Evolutionary conservation across 2,888 invertebrate genomes (phyloP), one percentile per base, ranked within the genome.

Genomic region (Argyra leucocephala): DNA sequence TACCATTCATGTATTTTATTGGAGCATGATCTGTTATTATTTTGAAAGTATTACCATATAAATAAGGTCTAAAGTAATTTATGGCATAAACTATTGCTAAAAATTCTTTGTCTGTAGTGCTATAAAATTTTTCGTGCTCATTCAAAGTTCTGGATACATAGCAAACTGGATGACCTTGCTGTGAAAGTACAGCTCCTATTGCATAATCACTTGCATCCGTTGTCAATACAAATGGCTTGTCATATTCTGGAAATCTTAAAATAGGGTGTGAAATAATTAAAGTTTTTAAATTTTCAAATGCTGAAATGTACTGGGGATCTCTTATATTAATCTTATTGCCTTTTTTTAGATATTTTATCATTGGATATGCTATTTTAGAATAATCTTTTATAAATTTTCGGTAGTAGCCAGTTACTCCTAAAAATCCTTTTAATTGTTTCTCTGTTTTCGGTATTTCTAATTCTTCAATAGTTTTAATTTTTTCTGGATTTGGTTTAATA

Each of bases 401-500:
- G 21, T 65, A 66, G 21, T 62, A 66, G 1, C 64, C 66, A 0
- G 66, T 64, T 22, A 66, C 62, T 12, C 66, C 66, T 1, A 66
- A 23, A 59, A 66, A 66, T 22, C 57, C 22, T 18, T 31, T 61
- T 21, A 64, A 31, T 48, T 63, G 57, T 12, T 22, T 48, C 7
- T 36, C 18, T 3, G 37, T 48, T 57, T 61, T 60, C 3, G 67
- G 65, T 12, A 66, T 18, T 15, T 37, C 63, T 60, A 64, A 57
- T 26, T 63, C 57, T 63, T 64, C 37, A 57, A 66, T 60, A 15
- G n/a, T n/a, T 48, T 63, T 61, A 18, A 66, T 66, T 63, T 66
- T 66, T 7, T 61, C 62, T 12, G 61, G 66, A n/a, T 64, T 66
- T 3, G 64, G 66, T 57, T 66, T 66, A 58, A 66, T 66, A 22